Conservation (phyloP, 2,888 invertebrate species). For the Eremobia ochroleuca region DNA sequence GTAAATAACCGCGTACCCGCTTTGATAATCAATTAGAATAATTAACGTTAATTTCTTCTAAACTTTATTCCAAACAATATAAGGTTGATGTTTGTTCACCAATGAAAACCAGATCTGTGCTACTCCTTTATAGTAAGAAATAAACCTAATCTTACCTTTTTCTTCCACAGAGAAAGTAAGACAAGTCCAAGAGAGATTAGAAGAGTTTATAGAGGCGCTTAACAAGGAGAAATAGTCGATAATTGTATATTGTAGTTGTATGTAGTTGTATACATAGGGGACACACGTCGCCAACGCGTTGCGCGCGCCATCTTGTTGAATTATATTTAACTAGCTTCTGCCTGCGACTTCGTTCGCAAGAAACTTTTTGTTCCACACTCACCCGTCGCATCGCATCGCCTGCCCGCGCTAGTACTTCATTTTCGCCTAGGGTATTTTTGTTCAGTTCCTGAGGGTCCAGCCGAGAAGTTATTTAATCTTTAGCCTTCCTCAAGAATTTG, state of each 20-base stretch:
- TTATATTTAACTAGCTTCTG: background rate
- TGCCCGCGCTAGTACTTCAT: no score
- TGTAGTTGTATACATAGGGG: constrained; percentile 40
- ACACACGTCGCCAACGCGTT: constrained; percentile 43
- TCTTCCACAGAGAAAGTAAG: constrained; percentile 96
- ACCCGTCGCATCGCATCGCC: no score
- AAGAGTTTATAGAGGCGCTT: constrained; percentile 99
- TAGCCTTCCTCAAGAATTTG: no score
- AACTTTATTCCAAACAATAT: background rate
- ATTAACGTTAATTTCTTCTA: background rate
- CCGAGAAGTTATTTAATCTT: no score
- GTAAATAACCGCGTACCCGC: background rate
- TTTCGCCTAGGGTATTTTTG: no score
- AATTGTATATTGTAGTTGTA: constrained; percentile 62
- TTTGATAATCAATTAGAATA: background rate
- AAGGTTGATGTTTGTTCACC: background rate
- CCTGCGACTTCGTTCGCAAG: no score
- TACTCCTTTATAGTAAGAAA: background rate
- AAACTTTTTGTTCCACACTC: no score
- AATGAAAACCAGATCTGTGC: background rate
- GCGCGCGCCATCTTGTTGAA: background rate
- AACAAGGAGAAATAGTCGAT: constrained; percentile 97
- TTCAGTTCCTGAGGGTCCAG: no score
- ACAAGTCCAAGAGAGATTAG: constrained; percentile 99
- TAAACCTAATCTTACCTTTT: constrained; percentile 21